phyloP scores from a whole-genome alignment of 53 echinoderm and acorn worm species.

The Arbacia lixula region DNA sequence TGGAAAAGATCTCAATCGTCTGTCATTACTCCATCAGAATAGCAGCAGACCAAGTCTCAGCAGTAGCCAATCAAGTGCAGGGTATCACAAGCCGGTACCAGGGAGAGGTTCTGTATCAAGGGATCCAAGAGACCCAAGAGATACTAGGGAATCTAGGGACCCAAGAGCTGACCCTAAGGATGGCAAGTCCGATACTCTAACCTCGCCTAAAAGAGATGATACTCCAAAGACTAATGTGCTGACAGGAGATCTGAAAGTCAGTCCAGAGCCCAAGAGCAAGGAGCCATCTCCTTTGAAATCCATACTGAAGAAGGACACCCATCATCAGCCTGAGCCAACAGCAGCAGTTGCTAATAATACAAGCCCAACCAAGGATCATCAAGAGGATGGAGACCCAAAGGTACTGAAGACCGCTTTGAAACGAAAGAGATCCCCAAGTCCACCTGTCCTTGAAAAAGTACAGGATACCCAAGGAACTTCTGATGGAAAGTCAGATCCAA shows the following conservation, averaged over 20 bases:
- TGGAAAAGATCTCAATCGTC: conserved; percentile 47
- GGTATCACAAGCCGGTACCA: conserved; percentile 8
- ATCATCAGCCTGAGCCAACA: conserved; percentile 48
- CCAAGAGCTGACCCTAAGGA: conserved; percentile 30
- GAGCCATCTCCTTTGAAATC: conserved; percentile 78
- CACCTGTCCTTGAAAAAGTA: conserved; percentile 44
- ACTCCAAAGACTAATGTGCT: conserved; percentile 48
- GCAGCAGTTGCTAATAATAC: conserved; percentile 59
- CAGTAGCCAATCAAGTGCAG: neutral
- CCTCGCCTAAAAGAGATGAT: conserved; percentile 57
- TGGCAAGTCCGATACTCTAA: conserved; percentile 9
- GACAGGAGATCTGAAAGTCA: conserved; percentile 56
- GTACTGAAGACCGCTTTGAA: conserved; percentile 68
- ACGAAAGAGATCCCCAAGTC: conserved; percentile 90
- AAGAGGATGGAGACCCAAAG: conserved; percentile 51
- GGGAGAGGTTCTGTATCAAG: neutral
- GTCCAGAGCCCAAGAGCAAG: conserved; percentile 38
- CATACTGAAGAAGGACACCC: conserved; percentile 79
- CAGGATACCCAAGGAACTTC: conserved; percentile 15
- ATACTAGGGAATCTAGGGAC: conserved; percentile 23
- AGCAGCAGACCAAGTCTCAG: conserved; percentile 21
- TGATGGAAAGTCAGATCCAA: conserved; percentile 21
- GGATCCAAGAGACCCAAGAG: conserved; percentile 30
- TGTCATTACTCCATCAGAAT: conserved; percentile 11
- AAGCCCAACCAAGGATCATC: conserved; percentile 48